phyloP scores from a whole-genome alignment of 1,140 invertebrate genomes.

The Sycophaga agraensis region DNA sequence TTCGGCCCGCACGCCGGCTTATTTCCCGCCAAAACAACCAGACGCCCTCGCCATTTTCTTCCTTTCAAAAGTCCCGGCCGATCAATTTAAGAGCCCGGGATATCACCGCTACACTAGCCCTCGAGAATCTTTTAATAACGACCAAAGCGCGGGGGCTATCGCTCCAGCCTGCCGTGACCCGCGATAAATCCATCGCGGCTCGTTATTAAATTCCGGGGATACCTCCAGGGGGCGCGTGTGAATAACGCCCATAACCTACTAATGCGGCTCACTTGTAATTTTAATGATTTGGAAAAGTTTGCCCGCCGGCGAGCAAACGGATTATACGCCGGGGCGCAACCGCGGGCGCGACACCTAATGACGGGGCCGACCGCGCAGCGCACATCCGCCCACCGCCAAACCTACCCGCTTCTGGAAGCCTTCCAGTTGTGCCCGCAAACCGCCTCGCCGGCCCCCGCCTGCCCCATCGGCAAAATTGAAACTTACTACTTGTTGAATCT shows the following conservation, averaged over 20 bases:
- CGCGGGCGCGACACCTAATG: conserved; percentile 9
- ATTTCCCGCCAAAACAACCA: no score
- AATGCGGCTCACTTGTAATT: conserved; percentile 25
- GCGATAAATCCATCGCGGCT: neutral
- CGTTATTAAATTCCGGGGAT: conserved; percentile 17
- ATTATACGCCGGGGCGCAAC: conserved; percentile 1
- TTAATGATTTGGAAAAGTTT: conserved; percentile 21
- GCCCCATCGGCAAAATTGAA: conserved; percentile 12
- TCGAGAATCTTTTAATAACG: no score
- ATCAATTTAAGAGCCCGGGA: no score
- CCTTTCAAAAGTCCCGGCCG: no score
- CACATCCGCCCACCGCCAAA: no score
- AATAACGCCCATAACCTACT: conserved; percentile 11
- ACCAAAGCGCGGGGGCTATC: no score
- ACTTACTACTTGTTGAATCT: conserved; percentile 17
- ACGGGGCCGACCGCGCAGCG: neutral
- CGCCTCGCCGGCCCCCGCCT: neutral
- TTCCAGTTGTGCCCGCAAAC: neutral
- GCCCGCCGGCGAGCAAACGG: neutral
- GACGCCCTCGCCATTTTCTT: no score
- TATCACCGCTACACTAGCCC: no score
- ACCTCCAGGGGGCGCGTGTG: no score
- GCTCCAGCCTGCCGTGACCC: no score
- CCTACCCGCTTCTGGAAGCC: no score
- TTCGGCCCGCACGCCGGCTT: no score